These are phyloP conservation scores for Procambarus clarkii DNA, from an alignment of 1,140 invertebrate genomes.

Conservation along the genomic window DNA sequence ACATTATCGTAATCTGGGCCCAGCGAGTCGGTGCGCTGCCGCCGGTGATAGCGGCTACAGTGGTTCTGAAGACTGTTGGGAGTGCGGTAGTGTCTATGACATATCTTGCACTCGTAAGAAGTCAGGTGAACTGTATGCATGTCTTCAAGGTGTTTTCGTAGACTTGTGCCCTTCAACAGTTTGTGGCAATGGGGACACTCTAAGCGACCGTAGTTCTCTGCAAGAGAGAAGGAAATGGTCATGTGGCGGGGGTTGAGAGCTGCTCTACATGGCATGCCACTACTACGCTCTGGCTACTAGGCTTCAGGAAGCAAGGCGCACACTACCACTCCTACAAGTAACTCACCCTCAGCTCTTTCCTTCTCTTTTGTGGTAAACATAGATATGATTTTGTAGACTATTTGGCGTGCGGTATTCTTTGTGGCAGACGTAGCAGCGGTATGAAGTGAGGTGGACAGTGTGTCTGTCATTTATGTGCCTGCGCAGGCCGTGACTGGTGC, in stretches of 20 bases:
- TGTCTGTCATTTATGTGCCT: conserved; percentile 94
- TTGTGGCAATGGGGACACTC: conserved; percentile 84
- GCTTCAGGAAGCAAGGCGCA: conserved; percentile 48
- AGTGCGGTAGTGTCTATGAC: conserved; percentile 85
- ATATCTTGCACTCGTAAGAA: conserved; percentile 88
- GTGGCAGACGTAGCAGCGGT: conserved; percentile 93
- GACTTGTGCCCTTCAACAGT: conserved; percentile 83
- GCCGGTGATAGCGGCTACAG: conserved; percentile 78
- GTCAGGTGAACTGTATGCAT: conserved; percentile 92
- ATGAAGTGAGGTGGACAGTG: conserved; percentile 91
- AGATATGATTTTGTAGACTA: conserved; percentile 95
- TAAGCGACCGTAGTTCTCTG: conserved; percentile 68
- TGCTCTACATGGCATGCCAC: conserved; percentile 56
- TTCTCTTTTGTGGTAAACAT: conserved; percentile 86
- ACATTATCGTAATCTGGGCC: conserved; percentile 9
- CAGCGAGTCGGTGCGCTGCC: conserved; percentile 16
- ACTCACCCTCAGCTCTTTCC: conserved; percentile 66
- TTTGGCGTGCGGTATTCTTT: conserved; percentile 93
- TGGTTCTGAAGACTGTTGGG: conserved; percentile 78
- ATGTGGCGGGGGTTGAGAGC: conserved; percentile 49
- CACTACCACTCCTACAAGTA: conserved; percentile 36
- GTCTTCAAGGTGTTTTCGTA: conserved; percentile 86
- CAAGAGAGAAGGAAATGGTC: conserved; percentile 68
- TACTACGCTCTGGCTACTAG: conserved; percentile 47
- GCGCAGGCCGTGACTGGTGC: conserved; percentile 93